Base-by-base conservation (phyloP, 2,113 vertebrate genomes). In the Megaleporinus macrocephalus region DNA sequence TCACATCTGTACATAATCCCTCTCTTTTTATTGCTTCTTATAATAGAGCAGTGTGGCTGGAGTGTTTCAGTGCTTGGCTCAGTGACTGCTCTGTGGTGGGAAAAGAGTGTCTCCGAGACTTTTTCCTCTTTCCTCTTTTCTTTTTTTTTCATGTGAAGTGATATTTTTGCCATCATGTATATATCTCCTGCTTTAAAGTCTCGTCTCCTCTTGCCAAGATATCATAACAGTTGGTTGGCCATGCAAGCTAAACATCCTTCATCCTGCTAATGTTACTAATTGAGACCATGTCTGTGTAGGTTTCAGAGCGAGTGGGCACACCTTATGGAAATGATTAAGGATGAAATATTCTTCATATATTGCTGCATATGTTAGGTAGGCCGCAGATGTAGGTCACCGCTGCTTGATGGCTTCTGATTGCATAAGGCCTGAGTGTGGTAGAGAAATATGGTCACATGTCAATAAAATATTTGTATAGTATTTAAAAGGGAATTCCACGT, bases 1-100 rank as follows among this genome's bases (percentile, higher is more conserved):
- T 82, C 75, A 78, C 84, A 82, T 78, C 79, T 82, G 84, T 85
- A 66, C 79, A 78, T 79, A 81, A 85, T 81, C 72, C 75, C 33
- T 30, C 69, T 47, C 59, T 73, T 85, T 85, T 81, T 81, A 85
- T 81, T 66, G 73, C 66, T 77, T 66, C 77, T 79, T 84, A 74
- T 84, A 75, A 79, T 79, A 66, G 77, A 63, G 63, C 71, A 33
- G 71, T n/a, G 65, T 18, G 76, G 63, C 76, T 33, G 71, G 62
- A 47, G 36, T 74, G 61, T 79, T 73, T 74, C 76, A 83, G 62
- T 47, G 61, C 69, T 74, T 73, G 76, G 82, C 70, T 65, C 49
- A 27, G 78, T 59, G 65, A 69, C 82, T 79, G 71, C 29, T 68
- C 78, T 84, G 62, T 73, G 73, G 73, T 70, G 53, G 62, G 66